Percentiles rank a stretch among this genome's conserved stretches.
phyloP scores from a whole-genome alignment of 2,797 vertebrate genomes.

The Labroides dimidiatus region DNA sequence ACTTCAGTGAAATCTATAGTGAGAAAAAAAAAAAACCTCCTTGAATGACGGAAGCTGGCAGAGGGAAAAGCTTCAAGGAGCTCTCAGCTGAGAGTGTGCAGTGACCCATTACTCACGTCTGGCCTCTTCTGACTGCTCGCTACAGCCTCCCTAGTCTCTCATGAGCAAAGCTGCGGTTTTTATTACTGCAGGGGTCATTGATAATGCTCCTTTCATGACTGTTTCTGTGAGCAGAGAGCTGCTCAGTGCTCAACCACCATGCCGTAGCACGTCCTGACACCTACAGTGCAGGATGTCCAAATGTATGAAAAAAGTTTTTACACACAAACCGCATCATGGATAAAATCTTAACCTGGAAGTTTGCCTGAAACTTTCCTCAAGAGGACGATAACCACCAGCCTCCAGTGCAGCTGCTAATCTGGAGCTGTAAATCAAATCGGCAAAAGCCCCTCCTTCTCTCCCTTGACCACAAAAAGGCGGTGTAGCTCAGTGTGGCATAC shows the following conservation, averaged over 20 bases:
- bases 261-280: conserved; percentile 28
- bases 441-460: conserved; percentile 56
- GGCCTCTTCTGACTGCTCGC: conserved; percentile 58
- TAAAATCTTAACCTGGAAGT: conserved; percentile 26
- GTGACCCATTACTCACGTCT: conserved; percentile 75
- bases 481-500: conserved; percentile 51
- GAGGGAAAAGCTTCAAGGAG: conserved; percentile 55
- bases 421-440: conserved; percentile 69
- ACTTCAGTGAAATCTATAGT: conserved; percentile 50
- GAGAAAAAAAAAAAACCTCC: conserved; percentile 38
- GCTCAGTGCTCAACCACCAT: conserved; percentile 24
- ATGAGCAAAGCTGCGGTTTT: conserved; percentile 50
- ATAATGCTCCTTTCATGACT: conserved; percentile 63
- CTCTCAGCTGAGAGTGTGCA: conserved; percentile 65
- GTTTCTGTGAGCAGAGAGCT: conserved; percentile 45
- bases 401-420: conserved; percentile 68
- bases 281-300: conserved; percentile 9
- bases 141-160: conserved; percentile 54
- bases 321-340: conserved; percentile 4
- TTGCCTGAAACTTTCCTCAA: conserved; percentile 30
- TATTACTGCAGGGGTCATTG: conserved; percentile 71
- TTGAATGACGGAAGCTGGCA: conserved; percentile 49
- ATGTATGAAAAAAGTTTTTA: conserved; percentile 23
- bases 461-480: conserved; percentile 53
- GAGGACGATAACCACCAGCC: conserved; percentile 63